Evolutionary conservation across 2,797 vertebrate genomes (phyloP).

Genomic region (Clarias platycephalus): DNA sequence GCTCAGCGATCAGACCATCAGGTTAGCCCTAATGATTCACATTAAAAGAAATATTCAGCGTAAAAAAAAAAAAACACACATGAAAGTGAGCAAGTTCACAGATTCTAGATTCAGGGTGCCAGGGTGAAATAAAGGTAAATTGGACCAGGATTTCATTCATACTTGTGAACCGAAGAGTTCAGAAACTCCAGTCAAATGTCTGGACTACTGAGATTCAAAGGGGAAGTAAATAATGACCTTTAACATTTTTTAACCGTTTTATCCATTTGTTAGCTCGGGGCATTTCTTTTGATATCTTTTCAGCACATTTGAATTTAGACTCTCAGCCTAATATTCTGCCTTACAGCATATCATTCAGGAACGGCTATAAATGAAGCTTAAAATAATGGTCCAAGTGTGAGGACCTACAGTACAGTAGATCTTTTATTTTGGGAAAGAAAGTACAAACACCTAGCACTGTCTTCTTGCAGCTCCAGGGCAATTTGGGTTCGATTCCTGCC

Average conservation of each 20-base stretch:
- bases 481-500: no score
- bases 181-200: not conserved
- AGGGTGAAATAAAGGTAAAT: not conserved
- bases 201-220: not conserved
- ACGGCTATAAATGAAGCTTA: not conserved
- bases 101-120: not conserved
- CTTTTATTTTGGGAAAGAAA: not conserved
- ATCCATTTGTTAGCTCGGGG: not conserved
- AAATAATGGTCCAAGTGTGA: not conserved
- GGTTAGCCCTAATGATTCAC: slow-evolving; percentile 71
- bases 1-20: slow-evolving; percentile 89
- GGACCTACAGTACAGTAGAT: not conserved
- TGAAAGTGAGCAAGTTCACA: not conserved
- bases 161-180: not conserved
- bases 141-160: not conserved
- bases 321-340: not conserved
- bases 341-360: not conserved
- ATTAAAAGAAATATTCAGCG: not conserved
- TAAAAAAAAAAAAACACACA: not conserved
- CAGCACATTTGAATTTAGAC: not conserved
- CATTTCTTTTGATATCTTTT: not conserved
- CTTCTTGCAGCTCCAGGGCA: no score
- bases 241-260: not conserved
- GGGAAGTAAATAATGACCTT: not conserved
- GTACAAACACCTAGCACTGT: no score